phyloP scores from a whole-genome alignment of 2,113 vertebrate species.

The Pseudorasbora parva region DNA sequence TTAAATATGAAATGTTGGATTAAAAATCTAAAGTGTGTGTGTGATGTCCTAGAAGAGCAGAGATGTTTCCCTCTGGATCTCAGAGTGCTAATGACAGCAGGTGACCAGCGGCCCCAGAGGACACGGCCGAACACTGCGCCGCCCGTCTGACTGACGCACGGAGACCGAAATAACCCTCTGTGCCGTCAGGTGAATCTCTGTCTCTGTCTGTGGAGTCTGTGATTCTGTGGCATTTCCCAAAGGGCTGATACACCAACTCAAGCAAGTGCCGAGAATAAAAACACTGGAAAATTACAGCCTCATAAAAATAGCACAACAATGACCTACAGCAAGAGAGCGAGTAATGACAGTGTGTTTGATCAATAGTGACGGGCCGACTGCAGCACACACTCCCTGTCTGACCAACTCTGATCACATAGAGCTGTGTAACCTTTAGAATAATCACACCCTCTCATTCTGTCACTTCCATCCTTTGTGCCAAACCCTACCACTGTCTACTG shows the following conservation, averaged over 20 bases:
- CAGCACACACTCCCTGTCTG: constrained; percentile 17
- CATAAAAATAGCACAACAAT: not conserved
- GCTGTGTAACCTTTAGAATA: constrained; percentile 23
- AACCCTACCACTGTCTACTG: not conserved
- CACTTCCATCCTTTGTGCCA: constrained; percentile 3
- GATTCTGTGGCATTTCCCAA: not conserved
- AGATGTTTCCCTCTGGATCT: not conserved
- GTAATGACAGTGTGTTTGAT: constrained; percentile 31
- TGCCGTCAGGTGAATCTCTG: constrained; percentile 10
- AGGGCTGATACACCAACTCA: constrained; percentile 25
- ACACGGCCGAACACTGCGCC: not conserved
- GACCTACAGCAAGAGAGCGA: constrained; percentile 26
- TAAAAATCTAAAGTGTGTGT: not conserved
- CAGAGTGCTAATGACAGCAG: constrained; percentile 15
- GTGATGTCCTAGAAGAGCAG: not conserved
- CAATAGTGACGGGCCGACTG: constrained; percentile 19
- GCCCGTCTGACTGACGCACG: not conserved
- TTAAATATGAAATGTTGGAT: not conserved
- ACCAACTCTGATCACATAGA: constrained; percentile 11
- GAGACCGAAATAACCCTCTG: not conserved
- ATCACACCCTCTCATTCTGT: constrained; percentile 35
- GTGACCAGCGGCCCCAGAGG: not conserved
- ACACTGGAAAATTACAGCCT: not conserved
- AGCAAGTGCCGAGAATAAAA: not conserved
- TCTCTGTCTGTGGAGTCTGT: not conserved